Evolutionary conservation across 2,797 vertebrate genomes (phyloP).

Genomic region (Sebastes diploproa): DNA sequence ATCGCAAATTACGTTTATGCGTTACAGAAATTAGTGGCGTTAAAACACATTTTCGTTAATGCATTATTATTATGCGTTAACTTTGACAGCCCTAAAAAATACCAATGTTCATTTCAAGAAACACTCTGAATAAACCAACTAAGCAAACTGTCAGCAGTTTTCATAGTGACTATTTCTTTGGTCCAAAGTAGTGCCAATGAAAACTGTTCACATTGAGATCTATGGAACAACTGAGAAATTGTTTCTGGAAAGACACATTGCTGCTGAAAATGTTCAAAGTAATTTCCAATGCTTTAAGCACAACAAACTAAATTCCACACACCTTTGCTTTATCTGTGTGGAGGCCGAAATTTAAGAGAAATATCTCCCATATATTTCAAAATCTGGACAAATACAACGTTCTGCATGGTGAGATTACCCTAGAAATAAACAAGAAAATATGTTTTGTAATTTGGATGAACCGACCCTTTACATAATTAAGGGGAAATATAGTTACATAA

Average conservation of each 20-base stretch:
- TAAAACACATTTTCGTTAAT: too few species aligned
- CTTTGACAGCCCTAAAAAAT: neutral
- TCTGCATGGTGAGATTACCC: neutral
- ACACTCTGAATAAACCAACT: neutral
- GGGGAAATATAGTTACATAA: neutral
- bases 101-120: neutral
- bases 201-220: neutral
- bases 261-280: neutral
- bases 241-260: neutral
- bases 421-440: neutral
- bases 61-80: too few species aligned
- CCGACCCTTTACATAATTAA: neutral
- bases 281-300: neutral
- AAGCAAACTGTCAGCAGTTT: neutral
- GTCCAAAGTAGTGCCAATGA: neutral
- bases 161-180: neutral
- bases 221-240: neutral
- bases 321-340: neutral
- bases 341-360: neutral
- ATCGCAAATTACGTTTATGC: accelerated
- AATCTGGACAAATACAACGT: neutral
- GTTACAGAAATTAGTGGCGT: too few species aligned
- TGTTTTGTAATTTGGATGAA: neutral
- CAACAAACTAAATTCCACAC: neutral
- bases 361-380: neutral